Evolutionary conservation across 2,888 invertebrate genomes (phyloP).

Genomic region (Archips crataeganus): DNA sequence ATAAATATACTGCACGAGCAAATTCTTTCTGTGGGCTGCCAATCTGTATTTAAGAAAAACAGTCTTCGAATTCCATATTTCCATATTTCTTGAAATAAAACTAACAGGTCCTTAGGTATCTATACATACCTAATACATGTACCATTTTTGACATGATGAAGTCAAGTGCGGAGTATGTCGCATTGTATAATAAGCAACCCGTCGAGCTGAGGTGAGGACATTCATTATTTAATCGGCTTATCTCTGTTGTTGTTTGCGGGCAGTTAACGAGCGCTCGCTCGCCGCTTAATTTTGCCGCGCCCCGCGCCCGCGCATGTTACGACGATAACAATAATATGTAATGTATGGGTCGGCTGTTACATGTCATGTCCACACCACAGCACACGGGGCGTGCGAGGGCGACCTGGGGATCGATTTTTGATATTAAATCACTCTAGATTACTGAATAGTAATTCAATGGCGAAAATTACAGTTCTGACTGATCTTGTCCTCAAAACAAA

Average conservation of each 20-base stretch:
- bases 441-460: too few species aligned
- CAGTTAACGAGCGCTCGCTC: not conserved
- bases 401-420: too few species aligned
- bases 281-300: not conserved
- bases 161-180: not conserved
- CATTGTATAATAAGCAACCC: not conserved
- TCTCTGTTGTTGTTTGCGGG: not conserved
- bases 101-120: too few species aligned
- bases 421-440: too few species aligned
- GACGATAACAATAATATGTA: not conserved
- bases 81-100: too few species aligned
- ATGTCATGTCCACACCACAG: not conserved
- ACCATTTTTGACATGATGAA: not conserved
- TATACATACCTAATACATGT: too few species aligned
- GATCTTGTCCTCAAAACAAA: too few species aligned
- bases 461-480: too few species aligned
- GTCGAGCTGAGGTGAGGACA: constrained; percentile 10
- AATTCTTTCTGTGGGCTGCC: too few species aligned
- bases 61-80: too few species aligned
- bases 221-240: constrained; percentile 30
- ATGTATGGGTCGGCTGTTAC: not conserved
- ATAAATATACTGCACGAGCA: too few species aligned
- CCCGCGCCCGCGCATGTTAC: not conserved
- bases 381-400: not conserved
- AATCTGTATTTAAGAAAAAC: too few species aligned